Conservation (phyloP, 2,888 invertebrate species). For the Epistrophe grossulariae region DNA sequence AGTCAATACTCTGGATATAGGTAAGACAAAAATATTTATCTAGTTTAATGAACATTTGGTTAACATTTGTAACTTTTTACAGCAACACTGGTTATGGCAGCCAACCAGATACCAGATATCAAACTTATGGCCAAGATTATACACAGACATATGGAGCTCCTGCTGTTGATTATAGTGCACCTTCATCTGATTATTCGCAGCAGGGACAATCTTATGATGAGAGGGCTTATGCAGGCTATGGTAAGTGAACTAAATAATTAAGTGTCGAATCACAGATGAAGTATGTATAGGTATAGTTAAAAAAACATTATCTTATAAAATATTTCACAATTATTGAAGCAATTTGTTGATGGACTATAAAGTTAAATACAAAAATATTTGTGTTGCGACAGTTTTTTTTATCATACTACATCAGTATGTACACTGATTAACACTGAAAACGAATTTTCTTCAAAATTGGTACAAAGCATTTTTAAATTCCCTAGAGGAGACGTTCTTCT, state of each 20-base stretch:
- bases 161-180: conserved; percentile 83
- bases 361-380: too few relatives aligned
- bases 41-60: not conserved
- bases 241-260: conserved; percentile 79
- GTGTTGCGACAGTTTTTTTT: too few relatives aligned
- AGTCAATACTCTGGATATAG: conserved; percentile 83
- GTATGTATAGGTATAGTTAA: too few relatives aligned
- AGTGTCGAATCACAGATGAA: too few relatives aligned
- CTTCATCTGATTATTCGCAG: conserved; percentile 83
- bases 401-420: too few relatives aligned
- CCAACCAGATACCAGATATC: conserved; percentile 83
- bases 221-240: conserved; percentile 83
- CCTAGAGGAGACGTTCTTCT: too few relatives aligned
- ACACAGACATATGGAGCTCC: conserved; percentile 83
- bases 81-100: conserved; percentile 81
- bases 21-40: conserved; percentile 75
- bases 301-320: too few relatives aligned
- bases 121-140: conserved; percentile 83
- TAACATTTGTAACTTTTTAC: conserved; percentile 13
- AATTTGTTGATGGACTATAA: too few relatives aligned
- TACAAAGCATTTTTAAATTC: too few relatives aligned
- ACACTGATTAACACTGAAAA: too few relatives aligned
- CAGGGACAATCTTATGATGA: conserved; percentile 82
- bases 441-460: too few relatives aligned
- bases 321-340: too few relatives aligned